Percentiles rank a stretch among this genome's conserved stretches.
Conservation (phyloP, 2,888 invertebrate species). For the Bembecia ichneumoniformis region DNA sequence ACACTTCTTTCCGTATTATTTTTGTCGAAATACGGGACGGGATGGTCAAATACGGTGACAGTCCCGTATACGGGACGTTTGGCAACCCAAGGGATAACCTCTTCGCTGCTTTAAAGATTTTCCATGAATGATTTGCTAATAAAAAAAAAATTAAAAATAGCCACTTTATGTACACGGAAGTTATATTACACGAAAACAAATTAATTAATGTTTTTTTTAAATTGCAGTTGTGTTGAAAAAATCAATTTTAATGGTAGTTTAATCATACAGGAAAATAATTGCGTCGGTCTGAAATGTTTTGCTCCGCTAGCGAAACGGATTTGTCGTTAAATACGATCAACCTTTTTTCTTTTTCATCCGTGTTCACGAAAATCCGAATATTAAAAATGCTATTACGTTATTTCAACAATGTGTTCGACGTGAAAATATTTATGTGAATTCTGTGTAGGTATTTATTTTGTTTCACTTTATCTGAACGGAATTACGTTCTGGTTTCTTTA, state of each 20-base stretch:
- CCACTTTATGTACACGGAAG: too few species aligned
- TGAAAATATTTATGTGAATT: too few species aligned
- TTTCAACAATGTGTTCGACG: background rate
- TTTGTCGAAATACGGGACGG: too few species aligned
- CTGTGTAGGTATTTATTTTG: background rate
- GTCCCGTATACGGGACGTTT: too few species aligned
- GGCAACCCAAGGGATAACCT: too few species aligned
- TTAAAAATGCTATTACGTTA: background rate
- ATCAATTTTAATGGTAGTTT: background rate
- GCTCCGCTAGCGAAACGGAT: background rate
- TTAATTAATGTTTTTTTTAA: too few species aligned
- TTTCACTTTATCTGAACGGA: background rate
- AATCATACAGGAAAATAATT: background rate
- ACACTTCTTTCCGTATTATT: too few species aligned
- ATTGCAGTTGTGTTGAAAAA: background rate
- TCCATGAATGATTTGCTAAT: too few species aligned
- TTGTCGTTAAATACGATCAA: background rate
- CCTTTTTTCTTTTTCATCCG: background rate
- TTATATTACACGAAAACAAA: too few species aligned
- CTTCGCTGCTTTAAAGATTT: too few species aligned
- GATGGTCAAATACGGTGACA: too few species aligned
- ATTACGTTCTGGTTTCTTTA: background rate
- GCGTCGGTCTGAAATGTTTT: background rate
- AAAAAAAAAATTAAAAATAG: too few species aligned
- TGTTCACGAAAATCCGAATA: background rate